Evolutionary conservation across 2,113 vertebrate species (phyloP).

Genomic region (Hypanus sabinus): DNA sequence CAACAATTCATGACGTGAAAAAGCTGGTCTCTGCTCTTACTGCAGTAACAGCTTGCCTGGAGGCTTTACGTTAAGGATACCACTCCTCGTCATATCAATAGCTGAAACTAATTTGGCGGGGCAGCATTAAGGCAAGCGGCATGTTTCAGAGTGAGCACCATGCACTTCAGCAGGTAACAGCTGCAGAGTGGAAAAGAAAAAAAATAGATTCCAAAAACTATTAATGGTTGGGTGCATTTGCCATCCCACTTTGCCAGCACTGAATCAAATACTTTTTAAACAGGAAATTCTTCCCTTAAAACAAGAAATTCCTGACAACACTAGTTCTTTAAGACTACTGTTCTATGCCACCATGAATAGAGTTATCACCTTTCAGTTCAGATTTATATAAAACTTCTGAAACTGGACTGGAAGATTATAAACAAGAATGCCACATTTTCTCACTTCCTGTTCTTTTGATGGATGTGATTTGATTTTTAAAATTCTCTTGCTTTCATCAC

Average conservation of each 20-base stretch:
- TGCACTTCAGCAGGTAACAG: neutral
- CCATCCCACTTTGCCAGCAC: neutral
- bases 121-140: neutral
- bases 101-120: neutral
- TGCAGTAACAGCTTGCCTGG: neutral
- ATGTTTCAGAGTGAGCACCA: neutral
- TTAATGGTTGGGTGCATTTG: neutral
- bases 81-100: neutral
- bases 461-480: neutral
- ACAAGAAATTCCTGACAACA: conserved; percentile 25
- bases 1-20: neutral
- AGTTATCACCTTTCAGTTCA: neutral
- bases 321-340: neutral
- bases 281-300: neutral
- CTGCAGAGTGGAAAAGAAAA: neutral
- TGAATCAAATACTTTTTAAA: neutral
- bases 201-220: neutral
- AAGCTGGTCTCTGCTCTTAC: neutral
- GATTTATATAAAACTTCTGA: neutral
- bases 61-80: neutral
- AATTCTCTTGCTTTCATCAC: neutral
- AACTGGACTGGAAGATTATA: neutral
- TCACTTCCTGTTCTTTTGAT: neutral
- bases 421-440: neutral
- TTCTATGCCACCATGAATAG: neutral